Evolutionary conservation across 2,113 vertebrate genomes (phyloP).

Genomic region (Oxyruncus cristatus): DNA sequence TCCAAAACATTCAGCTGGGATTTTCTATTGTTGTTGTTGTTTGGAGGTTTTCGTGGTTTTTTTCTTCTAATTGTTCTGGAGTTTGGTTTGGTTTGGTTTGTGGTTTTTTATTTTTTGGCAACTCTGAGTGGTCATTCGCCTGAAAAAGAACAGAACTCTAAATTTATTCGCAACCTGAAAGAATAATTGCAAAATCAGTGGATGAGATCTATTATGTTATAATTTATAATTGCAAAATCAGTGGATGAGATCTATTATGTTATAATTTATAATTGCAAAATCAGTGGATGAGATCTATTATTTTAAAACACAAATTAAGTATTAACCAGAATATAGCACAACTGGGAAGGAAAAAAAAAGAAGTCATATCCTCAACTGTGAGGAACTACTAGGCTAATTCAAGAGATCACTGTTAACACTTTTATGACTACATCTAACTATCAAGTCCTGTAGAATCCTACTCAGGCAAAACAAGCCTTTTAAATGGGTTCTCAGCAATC

Average conservation of each 20-base stretch:
- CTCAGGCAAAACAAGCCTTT: neutral
- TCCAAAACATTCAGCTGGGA: fast-evolving
- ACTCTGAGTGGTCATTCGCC: neutral
- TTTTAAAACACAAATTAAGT: neutral
- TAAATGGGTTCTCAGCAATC: neutral
- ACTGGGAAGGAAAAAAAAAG: neutral
- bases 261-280: too few relatives aligned
- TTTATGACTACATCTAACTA: neutral
- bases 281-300: neutral
- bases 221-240: too few relatives aligned
- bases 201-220: neutral
- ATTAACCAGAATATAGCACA: neutral
- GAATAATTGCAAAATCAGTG: neutral
- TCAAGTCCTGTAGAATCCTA: neutral
- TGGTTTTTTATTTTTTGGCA: neutral
- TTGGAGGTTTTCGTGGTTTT: neutral
- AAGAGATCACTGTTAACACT: neutral
- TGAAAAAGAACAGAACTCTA: neutral
- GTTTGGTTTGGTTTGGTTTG: too few relatives aligned
- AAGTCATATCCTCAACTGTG: neutral
- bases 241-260: neutral
- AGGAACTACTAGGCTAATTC: neutral
- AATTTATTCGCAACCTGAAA: neutral
- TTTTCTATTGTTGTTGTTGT: neutral
- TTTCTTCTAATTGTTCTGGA: neutral